Evolutionary conservation across 2,797 vertebrate species (phyloP).

Genomic region (Monodelphis domestica): DNA sequence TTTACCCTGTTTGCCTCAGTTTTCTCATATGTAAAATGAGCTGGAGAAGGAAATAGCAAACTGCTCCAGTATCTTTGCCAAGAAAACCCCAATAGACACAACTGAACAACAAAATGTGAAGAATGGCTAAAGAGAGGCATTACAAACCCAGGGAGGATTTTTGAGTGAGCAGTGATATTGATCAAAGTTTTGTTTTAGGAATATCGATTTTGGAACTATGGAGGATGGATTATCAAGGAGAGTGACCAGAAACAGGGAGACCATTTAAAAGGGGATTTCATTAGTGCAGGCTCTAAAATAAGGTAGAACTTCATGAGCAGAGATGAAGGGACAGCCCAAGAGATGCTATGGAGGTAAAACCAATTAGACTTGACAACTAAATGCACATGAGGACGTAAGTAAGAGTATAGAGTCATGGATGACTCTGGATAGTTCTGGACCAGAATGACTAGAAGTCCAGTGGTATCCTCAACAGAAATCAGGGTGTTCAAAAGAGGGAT

Average conservation of each 20-base stretch:
- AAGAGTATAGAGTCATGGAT: not conserved
- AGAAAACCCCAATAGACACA: not conserved
- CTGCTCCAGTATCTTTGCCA: not conserved
- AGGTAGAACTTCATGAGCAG: not conserved
- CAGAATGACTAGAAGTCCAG: not conserved
- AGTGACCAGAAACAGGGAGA: not conserved
- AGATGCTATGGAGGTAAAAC: not conserved
- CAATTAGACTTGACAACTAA: not conserved
- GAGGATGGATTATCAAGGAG: not conserved
- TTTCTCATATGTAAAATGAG: not conserved
- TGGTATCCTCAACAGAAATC: not conserved
- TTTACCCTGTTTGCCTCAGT: not conserved
- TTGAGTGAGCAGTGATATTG: not conserved
- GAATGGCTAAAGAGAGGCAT: not conserved
- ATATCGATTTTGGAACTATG: not conserved
- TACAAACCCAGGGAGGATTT: not conserved
- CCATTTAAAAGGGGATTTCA: not conserved
- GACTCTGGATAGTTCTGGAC: no score
- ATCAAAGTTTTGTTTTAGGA: not conserved
- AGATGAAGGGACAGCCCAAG: not conserved
- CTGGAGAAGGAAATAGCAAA: not conserved
- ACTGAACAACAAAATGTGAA: not conserved
- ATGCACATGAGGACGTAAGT: not conserved
- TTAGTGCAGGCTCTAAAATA: not conserved
- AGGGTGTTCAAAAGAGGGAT: no score